Percentiles rank a stretch among this genome's conserved stretches.
Conservation (phyloP, 2,888 invertebrate species). For the Dicroscelio sp. region DNA sequence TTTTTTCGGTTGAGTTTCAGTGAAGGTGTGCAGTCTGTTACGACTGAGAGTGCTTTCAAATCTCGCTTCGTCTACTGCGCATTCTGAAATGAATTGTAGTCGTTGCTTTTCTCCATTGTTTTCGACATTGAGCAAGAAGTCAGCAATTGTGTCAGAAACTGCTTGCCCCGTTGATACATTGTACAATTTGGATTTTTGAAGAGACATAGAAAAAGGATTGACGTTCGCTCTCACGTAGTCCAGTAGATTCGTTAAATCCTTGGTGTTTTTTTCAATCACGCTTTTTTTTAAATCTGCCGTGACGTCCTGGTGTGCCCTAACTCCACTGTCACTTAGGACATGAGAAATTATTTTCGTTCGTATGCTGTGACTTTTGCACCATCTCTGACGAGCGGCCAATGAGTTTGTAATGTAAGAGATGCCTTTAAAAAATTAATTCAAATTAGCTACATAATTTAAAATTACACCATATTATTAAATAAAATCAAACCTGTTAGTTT, state of each 20-base stretch:
- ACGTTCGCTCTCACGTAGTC: neutral
- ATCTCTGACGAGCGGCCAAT: conserved; percentile 66
- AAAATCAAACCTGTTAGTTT: conserved; percentile 64
- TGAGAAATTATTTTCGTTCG: conserved; percentile 82
- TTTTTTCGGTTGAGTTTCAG: too few relatives aligned
- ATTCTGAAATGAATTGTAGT: too few relatives aligned
- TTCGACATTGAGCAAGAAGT: too few relatives aligned
- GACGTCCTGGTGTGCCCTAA: conserved; percentile 84
- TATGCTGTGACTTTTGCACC: conserved; percentile 67
- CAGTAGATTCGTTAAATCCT: conserved; percentile 3
- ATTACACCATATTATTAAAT: neutral
- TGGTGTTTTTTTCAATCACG: conserved; percentile 76
- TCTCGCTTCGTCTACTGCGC: too few relatives aligned
- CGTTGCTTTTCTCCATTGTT: too few relatives aligned
- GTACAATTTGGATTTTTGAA: too few relatives aligned
- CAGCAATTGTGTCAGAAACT: too few relatives aligned
- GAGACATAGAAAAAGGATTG: conserved; percentile 59
- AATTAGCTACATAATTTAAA: neutral
- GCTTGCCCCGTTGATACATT: too few relatives aligned
- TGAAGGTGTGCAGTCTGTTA: too few relatives aligned
- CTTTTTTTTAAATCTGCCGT: conserved; percentile 82
- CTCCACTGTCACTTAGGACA: conserved; percentile 80
- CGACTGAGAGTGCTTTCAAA: too few relatives aligned
- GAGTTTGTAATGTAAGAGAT: conserved; percentile 54
- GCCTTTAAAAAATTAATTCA: conserved; percentile 60